Conservation (phyloP, 2,888 invertebrate genomes). For the Drosophila kuntzei region DNA sequence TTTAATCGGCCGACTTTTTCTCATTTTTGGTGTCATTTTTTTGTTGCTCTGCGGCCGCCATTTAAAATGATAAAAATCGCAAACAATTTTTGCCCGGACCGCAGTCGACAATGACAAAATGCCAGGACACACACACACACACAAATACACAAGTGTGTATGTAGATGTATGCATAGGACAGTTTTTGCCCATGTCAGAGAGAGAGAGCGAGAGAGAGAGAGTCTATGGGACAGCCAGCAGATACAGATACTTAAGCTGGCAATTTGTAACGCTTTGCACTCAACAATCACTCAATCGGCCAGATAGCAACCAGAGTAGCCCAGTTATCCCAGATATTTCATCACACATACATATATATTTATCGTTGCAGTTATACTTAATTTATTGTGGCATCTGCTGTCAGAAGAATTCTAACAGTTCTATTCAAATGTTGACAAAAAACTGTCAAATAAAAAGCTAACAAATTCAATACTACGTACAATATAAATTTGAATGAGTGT, state of each 20-base stretch:
- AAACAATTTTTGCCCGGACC: conserved; percentile 66
- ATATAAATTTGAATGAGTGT: neutral
- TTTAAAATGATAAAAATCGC: conserved; percentile 76
- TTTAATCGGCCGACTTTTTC: conserved; percentile 42
- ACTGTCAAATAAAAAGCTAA: neutral
- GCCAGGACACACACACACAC: conserved; percentile 29
- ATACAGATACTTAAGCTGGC: conserved; percentile 50
- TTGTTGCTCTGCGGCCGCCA: conserved; percentile 60
- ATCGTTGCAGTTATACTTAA: conserved; percentile 21
- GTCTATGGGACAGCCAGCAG: conserved; percentile 24
- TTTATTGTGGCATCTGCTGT: conserved; percentile 23
- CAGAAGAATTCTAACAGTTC: conserved; percentile 7
- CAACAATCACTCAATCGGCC: conserved; percentile 56
- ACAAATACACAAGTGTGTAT: conserved; percentile 9
- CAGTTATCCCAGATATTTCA: conserved; percentile 35
- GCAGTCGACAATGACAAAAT: conserved; percentile 52
- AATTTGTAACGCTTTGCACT: conserved; percentile 55
- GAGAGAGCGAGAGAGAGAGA: conserved; percentile 2
- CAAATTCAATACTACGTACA: neutral
- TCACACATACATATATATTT: neutral
- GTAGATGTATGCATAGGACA: conserved; percentile 16
- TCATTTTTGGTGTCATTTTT: conserved; percentile 27
- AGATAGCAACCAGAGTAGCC: conserved; percentile 6
- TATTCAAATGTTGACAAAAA: conserved; percentile 9
- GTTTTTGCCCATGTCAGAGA: conserved; percentile 21